phyloP scores from a whole-genome alignment of 2,888 invertebrate genomes.

The Eupithecia vulgata region DNA sequence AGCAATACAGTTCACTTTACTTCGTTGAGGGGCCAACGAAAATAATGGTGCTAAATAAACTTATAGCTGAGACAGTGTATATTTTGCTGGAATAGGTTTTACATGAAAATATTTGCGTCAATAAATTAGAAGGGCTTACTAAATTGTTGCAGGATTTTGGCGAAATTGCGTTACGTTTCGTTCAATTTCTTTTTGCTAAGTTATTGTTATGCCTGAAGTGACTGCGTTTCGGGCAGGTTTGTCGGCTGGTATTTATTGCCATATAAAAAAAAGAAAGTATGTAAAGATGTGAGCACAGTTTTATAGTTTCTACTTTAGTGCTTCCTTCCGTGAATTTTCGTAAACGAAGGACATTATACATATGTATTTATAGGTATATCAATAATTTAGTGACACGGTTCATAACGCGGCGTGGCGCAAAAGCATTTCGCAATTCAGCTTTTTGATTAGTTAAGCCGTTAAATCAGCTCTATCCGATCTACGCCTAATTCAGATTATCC shows the following conservation, averaged over 20 bases:
- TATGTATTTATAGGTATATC: too few species aligned
- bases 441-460: too few species aligned
- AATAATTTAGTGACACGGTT: too few species aligned
- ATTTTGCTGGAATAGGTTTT: conserved; percentile 49
- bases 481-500: too few species aligned
- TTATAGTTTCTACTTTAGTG: background rate
- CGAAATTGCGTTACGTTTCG: conserved; percentile 25
- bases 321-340: too few species aligned
- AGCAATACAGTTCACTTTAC: conserved; percentile 48
- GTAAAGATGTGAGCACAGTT: background rate
- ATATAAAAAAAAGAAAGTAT: background rate
- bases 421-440: too few species aligned
- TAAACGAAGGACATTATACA: too few species aligned
- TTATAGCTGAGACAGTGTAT: conserved; percentile 52
- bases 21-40: conserved; percentile 40
- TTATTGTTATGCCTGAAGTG: conserved; percentile 15
- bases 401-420: too few species aligned
- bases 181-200: conserved; percentile 22
- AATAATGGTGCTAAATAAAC: conserved; percentile 55
- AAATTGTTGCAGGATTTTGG: conserved; percentile 37
- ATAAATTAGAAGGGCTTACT: conserved; percentile 45
- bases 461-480: too few species aligned
- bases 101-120: conserved; percentile 46
- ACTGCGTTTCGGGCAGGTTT: background rate
- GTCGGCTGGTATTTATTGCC: background rate